Conservation (phyloP, 1,140 invertebrate genomes). For the Rhagoletis pomonella region DNA sequence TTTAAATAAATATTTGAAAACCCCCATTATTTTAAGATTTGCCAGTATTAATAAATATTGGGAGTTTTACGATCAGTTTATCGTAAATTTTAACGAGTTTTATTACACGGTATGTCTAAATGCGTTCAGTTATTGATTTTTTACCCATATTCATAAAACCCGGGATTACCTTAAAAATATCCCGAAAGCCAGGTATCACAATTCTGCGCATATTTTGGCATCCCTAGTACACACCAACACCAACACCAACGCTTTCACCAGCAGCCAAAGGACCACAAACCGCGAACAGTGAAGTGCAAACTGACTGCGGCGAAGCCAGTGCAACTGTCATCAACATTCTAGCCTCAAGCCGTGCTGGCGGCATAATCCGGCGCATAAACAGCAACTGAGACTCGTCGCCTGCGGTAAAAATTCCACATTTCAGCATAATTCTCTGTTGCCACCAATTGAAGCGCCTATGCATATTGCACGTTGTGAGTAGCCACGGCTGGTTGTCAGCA, state of each 20-base stretch:
- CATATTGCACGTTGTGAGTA: too few relatives aligned
- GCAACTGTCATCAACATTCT: background rate
- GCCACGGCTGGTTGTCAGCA: too few relatives aligned
- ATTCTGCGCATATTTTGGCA: background rate
- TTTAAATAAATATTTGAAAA: too few relatives aligned
- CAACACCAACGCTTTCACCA: background rate
- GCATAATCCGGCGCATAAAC: background rate
- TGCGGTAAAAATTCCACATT: background rate
- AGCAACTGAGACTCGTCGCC: background rate
- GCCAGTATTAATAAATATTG: too few relatives aligned
- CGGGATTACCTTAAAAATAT: background rate
- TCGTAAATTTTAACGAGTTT: too few relatives aligned
- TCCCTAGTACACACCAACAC: background rate
- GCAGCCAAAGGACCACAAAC: background rate
- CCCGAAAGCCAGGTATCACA: background rate
- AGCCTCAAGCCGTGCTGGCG: background rate
- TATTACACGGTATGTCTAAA: too few relatives aligned
- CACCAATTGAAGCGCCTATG: background rate
- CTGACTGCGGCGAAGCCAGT: background rate
- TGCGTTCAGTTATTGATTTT: too few relatives aligned
- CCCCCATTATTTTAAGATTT: too few relatives aligned
- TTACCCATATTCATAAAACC: too few relatives aligned
- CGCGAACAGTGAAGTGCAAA: background rate
- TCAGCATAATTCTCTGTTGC: background rate
- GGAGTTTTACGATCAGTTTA: too few relatives aligned